Evolutionary conservation across 1,140 invertebrate genomes (phyloP).

Genomic region (Drosophila murphyi): DNA sequence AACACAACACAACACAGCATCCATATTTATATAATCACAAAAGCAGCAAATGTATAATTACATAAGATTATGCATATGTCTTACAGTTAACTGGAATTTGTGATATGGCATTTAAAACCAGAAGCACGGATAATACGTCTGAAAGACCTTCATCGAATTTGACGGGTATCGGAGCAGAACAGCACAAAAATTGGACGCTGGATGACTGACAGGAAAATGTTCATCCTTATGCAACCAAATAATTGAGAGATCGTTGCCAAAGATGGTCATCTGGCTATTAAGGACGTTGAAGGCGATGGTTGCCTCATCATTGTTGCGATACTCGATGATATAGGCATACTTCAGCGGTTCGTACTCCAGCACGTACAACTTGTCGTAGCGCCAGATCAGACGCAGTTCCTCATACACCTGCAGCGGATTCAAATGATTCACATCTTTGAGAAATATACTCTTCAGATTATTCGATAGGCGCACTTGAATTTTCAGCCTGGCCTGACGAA

Average conservation of each 20-base stretch:
- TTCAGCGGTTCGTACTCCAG: constrained; percentile 4
- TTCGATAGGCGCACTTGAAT: constrained; percentile 32
- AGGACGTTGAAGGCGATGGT: constrained; percentile 28
- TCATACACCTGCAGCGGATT: constrained; percentile 47
- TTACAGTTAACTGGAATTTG: too few relatives aligned
- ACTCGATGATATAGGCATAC: constrained; percentile 41
- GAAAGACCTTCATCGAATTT: too few relatives aligned
- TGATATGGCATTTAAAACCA: constrained; percentile 22
- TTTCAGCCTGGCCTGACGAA: background rate
- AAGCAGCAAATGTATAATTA: constrained; percentile 24
- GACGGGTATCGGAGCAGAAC: background rate
- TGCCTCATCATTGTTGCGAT: constrained; percentile 52
- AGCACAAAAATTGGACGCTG: constrained; percentile 19
- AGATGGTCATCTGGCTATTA: constrained; percentile 6
- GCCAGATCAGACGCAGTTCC: constrained; percentile 28
- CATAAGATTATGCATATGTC: background rate
- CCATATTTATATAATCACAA: constrained; percentile 37
- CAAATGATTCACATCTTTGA: constrained; percentile 11
- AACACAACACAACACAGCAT: background rate
- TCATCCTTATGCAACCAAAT: constrained; percentile 32
- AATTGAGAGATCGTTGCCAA: constrained; percentile 32
- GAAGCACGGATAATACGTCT: constrained; percentile 4
- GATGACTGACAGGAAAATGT: background rate
- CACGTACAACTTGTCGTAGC: constrained; percentile 29
- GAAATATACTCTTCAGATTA: constrained; percentile 34